These are phyloP conservation scores for Silurus meridionalis DNA, from an alignment of 2,113 vertebrate species.

Conservation along the genomic window DNA sequence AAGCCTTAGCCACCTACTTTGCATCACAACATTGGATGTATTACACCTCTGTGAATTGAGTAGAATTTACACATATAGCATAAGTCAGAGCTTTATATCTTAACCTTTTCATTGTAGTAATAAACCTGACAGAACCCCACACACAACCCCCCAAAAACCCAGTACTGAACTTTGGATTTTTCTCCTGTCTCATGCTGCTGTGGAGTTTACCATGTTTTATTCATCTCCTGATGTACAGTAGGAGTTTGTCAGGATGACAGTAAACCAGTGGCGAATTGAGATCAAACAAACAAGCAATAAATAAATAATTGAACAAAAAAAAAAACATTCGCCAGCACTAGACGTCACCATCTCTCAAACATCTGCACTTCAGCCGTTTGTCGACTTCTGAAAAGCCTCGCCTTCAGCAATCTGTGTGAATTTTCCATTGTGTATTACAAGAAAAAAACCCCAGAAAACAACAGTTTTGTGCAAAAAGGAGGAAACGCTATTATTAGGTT, in stretches of 20 bases:
- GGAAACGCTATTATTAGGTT: too few relatives aligned
- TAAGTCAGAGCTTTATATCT: not conserved
- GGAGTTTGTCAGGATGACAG: conserved; percentile 20
- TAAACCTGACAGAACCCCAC: not conserved
- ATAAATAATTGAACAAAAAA: not conserved
- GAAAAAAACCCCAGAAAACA: not conserved
- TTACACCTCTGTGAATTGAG: too few relatives aligned
- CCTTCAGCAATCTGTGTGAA: not conserved
- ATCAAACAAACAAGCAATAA: not conserved
- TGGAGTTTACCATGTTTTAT: not conserved
- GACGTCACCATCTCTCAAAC: not conserved
- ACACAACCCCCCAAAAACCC: not conserved
- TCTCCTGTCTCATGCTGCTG: not conserved
- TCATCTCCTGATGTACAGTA: not conserved
- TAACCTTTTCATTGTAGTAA: not conserved
- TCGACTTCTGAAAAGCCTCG: not conserved
- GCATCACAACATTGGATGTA: too few relatives aligned
- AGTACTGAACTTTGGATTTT: not conserved
- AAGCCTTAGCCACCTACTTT: too few relatives aligned
- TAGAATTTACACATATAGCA: not conserved
- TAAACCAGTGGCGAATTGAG: not conserved
- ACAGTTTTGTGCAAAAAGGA: too few relatives aligned
- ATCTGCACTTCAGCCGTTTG: conserved; percentile 10
- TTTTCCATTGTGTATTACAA: not conserved
- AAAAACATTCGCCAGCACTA: not conserved